Evolutionary conservation across 2,113 vertebrate species (phyloP).

Genomic region (Cebus imitator): DNA sequence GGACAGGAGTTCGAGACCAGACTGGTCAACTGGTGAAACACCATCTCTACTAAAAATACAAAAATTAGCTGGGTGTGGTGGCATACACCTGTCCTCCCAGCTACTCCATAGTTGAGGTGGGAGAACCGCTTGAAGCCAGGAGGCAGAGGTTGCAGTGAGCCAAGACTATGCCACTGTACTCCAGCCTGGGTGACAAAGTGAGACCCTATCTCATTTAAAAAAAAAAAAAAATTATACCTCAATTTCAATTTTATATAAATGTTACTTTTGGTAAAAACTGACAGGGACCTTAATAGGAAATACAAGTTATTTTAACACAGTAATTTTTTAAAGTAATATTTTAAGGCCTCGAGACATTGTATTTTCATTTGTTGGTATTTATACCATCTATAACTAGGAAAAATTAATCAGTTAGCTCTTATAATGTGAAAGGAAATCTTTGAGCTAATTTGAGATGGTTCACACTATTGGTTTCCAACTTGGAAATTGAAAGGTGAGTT

Average conservation of each 20-base stretch:
- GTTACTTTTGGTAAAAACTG: slow-evolving; percentile 6
- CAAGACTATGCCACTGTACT: too few species aligned
- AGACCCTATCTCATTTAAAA: too few species aligned
- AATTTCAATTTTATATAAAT: slow-evolving; percentile 33
- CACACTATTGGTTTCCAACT: slow-evolving; percentile 48
- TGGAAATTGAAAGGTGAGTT: slow-evolving; percentile 58
- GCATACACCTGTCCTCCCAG: too few species aligned
- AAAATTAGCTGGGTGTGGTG: too few species aligned
- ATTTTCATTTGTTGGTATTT: slow-evolving; percentile 33
- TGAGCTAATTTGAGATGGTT: slow-evolving; percentile 52
- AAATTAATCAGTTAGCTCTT: slow-evolving; percentile 53
- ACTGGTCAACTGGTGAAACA: too few species aligned
- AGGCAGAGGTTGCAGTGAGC: too few species aligned
- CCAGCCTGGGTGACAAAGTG: too few species aligned
- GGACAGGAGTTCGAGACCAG: too few species aligned
- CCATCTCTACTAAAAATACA: too few species aligned
- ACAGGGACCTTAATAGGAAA: background rate
- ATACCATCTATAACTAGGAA: background rate
- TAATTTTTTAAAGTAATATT: slow-evolving; percentile 27
- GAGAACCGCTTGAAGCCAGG: too few species aligned
- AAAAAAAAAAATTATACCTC: too few species aligned
- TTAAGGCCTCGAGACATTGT: slow-evolving; percentile 1
- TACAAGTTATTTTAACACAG: background rate
- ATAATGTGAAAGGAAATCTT: slow-evolving; percentile 56
- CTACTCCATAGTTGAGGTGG: too few species aligned